Base-by-base conservation (phyloP, 2,797 vertebrate species). In the Chelon labrosus region DNA sequence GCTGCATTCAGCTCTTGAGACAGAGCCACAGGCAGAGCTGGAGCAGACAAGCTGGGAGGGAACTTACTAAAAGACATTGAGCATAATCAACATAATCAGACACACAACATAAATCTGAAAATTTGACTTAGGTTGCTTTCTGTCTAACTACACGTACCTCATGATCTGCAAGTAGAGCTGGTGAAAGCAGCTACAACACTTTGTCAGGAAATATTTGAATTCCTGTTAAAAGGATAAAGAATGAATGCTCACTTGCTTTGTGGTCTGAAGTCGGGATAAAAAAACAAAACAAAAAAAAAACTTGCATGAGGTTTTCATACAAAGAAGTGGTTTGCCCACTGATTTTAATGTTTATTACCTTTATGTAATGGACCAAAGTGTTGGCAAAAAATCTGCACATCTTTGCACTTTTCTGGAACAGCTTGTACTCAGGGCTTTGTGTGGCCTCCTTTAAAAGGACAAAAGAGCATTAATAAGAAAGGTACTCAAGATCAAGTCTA, bases 361-460 rank as follows among this genome's bases (percentile, higher is more conserved):
- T 99, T 83, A 95, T 94, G 75, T 99, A 99, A 87, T 97, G 97
- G 73, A 98, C 93, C 76, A 99, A 92, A 22, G 97, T 98, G 93
- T 97, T 98, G 51, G 94, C 95, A 94, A 99, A 97, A 87, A 99
- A 99, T 73, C 96, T 95, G 91, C 96, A 98, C 77, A 98, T 94
- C 87, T 98, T 99, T 60, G 95, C 90, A 55, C 94, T 95, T 93
- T 97, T 99, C 92, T 97, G 97, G 89, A 98, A 98, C 65, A 98
- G 90, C 78, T 92, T 97, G 82, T 93, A 93, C 70, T 95, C 95
- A 16, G 93, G 66, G 49, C 92, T 90, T 64, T 97, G 95, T 65
- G 88, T 76, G n/a, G 77, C 82, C 63, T 95, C 95, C 98, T 98
- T 84, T 9, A 52, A 81, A 71, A 19, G 16, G 52, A 47, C 2